phyloP scores from a whole-genome alignment of 2,113 vertebrate genomes.

The Taurulus bubalis region DNA sequence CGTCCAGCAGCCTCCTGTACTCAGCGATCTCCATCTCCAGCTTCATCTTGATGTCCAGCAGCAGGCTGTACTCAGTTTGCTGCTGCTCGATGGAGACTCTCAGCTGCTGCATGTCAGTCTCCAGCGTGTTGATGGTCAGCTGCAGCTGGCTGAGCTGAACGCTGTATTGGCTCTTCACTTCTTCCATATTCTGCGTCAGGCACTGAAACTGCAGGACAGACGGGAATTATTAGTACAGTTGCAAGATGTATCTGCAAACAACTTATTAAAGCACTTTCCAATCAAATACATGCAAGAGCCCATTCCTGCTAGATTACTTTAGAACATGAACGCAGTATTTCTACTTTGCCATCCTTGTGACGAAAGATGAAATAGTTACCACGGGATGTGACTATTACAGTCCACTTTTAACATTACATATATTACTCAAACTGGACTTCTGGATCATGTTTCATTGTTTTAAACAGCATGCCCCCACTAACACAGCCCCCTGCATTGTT shows the following conservation, averaged over 20 bases:
- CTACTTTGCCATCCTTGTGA: background rate
- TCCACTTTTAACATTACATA: background rate
- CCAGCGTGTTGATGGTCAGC: conserved; percentile 52
- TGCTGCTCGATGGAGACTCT: conserved; percentile 51
- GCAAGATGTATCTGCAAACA: background rate
- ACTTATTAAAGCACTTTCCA: background rate
- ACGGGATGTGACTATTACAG: background rate
- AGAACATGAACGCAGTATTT: background rate
- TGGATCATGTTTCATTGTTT: background rate
- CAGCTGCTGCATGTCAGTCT: conserved; percentile 72
- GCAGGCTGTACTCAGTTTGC: conserved; percentile 60
- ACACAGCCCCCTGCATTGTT: background rate
- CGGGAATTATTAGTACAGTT: background rate
- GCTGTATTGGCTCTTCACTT: conserved; percentile 40
- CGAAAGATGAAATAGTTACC: background rate
- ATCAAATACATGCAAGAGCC: background rate
- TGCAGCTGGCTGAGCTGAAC: conserved; percentile 68
- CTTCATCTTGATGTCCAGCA: conserved; percentile 82
- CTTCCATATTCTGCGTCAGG: conserved; percentile 56
- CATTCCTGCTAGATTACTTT: background rate
- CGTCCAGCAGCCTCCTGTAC: conserved; percentile 82
- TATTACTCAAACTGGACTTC: background rate
- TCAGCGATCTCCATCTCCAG: conserved; percentile 82
- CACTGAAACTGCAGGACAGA: conserved; percentile 61
- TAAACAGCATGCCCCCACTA: background rate